These are phyloP conservation scores for Apteryx mantelli DNA, from an alignment of 2,113 vertebrate genomes.

Conservation along the genomic window DNA sequence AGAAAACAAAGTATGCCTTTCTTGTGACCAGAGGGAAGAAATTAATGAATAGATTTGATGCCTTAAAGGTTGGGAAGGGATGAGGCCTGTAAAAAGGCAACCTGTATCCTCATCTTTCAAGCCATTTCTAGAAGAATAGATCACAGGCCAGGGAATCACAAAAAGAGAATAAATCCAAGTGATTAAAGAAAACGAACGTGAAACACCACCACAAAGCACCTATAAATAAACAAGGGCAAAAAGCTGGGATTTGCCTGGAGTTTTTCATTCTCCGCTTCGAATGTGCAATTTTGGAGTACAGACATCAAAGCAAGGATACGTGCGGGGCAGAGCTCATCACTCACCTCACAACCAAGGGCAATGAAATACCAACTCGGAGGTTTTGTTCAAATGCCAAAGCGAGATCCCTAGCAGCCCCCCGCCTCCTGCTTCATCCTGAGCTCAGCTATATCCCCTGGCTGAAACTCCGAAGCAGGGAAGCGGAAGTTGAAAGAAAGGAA, in stretches of 20 bases:
- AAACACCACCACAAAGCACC: neutral
- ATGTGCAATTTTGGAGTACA: neutral
- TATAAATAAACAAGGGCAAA: neutral
- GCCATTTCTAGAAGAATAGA: neutral
- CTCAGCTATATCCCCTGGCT: neutral
- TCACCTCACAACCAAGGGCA: neutral
- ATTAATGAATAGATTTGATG: neutral
- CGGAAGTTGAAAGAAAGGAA: conserved; percentile 13
- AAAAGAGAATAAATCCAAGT: neutral
- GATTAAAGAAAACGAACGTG: neutral
- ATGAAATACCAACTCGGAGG: neutral
- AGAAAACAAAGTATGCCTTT: neutral
- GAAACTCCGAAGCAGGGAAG: neutral
- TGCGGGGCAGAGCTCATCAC: neutral
- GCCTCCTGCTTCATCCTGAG: neutral
- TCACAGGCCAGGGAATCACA: neutral
- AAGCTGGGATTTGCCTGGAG: neutral
- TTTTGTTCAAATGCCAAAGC: neutral
- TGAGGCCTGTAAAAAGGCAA: neutral
- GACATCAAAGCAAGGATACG: neutral
- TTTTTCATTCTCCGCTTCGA: neutral
- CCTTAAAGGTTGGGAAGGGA: neutral
- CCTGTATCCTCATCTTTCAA: neutral
- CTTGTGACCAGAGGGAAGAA: neutral
- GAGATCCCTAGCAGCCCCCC: neutral